Evolutionary conservation across 2,113 vertebrate genomes (phyloP).

Genomic region (Raphicerus campestris): DNA sequence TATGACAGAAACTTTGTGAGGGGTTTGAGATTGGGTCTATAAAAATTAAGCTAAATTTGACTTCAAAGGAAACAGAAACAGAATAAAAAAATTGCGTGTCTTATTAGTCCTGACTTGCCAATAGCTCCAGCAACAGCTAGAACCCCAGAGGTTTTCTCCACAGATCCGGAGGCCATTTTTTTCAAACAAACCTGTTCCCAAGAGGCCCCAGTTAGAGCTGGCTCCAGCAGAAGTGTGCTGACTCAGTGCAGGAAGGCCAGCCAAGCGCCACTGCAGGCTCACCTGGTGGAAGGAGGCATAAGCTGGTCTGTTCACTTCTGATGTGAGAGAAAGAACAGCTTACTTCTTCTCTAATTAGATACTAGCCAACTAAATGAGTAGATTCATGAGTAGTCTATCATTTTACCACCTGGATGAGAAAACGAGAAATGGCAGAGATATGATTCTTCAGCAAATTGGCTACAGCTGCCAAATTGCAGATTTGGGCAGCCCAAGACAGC

Average conservation of each 20-base stretch:
- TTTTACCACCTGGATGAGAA: conserved; percentile 65
- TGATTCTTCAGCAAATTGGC: conserved; percentile 66
- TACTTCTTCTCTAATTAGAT: conserved; percentile 65
- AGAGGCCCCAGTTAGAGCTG: not conserved
- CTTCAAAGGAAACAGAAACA: not conserved
- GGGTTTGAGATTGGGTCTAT: not conserved
- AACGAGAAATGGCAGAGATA: conserved; percentile 25
- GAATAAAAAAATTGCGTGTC: not conserved
- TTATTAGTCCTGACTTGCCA: not conserved
- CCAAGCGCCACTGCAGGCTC: not conserved
- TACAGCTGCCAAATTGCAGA: conserved; percentile 63
- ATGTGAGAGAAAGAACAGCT: conserved; percentile 47
- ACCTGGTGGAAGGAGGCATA: conserved; percentile 11
- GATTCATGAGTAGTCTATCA: conserved; percentile 58
- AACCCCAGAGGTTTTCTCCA: not conserved
- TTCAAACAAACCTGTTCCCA: not conserved
- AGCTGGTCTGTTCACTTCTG: conserved; percentile 47
- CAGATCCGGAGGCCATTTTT: not conserved
- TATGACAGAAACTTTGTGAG: not conserved
- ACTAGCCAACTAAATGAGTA: conserved; percentile 62
- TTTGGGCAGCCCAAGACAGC: conserved; percentile 36
- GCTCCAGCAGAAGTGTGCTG: conserved; percentile 17
- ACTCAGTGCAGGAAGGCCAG: conserved; percentile 7
- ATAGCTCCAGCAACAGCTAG: not conserved
- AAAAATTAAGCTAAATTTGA: not conserved